Base-by-base conservation (phyloP, 2,888 invertebrate genomes). In the Trissolcus japonicus region DNA sequence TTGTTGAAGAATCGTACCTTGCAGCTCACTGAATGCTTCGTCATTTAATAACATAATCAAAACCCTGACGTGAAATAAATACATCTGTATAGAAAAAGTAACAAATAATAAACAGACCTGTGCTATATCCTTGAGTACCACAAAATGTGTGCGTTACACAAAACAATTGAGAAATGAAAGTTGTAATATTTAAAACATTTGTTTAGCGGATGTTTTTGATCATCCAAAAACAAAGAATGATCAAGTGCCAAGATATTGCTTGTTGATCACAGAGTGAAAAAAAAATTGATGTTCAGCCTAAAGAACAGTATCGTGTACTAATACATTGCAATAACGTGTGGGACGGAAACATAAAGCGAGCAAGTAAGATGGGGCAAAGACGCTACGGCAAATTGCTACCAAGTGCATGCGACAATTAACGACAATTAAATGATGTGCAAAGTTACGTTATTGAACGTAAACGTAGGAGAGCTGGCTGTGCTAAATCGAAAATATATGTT, bases 401-500 rank as follows among this genome's bases (percentile, higher is more conserved):
- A 59, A 51, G 55, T 67, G 53, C 73, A 73, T 73, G 77, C 77
- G 19, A 69, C 65, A 69, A 40, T 54, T 72, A 46, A 53, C 56
- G 17, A 62, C 57, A 74, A 67, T 19, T 56, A 40, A 55, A 60
- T 55, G 63, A 35, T 57, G 68, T 67, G 72, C 65, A 72, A 53
- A 74, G 41, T 59, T 76, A 69, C 53, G 57, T 43, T 72, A 68
- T 61, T 54, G 59, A 78, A 67, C 54, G 72, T 40, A 66, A 46
- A 75, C 66, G 71, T 35, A 35, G 35, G 25, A 54, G 67, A 74
- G 74, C 67, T 71, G 68, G 71, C 72, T 78, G 78, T 75, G 75
- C 78, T 75, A 72, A 63, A 72, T 78, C 72, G 60, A 75, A 78
- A 75, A 55, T 62, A 59, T 63, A 46, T 66, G 68, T 78, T 74